Evolutionary conservation across 2,888 invertebrate genomes (phyloP).

Genomic region (Asteroscopus sphinx): DNA sequence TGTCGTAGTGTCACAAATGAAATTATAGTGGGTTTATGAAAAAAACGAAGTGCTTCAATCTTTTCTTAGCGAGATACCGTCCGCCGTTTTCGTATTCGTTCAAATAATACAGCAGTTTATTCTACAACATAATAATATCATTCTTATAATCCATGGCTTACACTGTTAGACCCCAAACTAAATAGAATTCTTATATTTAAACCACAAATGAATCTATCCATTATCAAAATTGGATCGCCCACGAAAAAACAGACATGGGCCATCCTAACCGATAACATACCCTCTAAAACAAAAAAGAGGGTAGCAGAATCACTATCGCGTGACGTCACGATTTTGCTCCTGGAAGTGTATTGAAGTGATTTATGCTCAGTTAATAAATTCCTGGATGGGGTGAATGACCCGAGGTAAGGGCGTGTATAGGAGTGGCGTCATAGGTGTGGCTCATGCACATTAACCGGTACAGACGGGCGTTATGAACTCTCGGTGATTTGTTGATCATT

Average conservation of each 20-base stretch:
- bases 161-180: too few relatives aligned
- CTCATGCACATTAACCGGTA: conserved; percentile 59
- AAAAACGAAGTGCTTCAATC: too few relatives aligned
- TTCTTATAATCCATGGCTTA: too few relatives aligned
- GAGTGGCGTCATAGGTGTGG: conserved; percentile 71
- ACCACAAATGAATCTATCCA: conserved; percentile 42
- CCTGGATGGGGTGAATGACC: conserved; percentile 73
- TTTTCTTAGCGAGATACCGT: too few relatives aligned
- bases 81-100: too few relatives aligned
- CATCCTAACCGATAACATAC: conserved; percentile 53
- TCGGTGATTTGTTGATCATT: background rate
- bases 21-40: too few relatives aligned
- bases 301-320: conserved; percentile 70
- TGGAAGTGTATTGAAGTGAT: conserved; percentile 70
- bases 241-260: conserved; percentile 39
- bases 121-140: too few relatives aligned
- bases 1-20: too few relatives aligned
- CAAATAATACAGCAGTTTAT: too few relatives aligned
- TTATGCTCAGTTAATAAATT: conserved; percentile 81
- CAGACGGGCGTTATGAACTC: conserved; percentile 48
- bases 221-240: conserved; percentile 49
- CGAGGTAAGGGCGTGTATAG: conserved; percentile 67
- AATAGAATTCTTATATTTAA: background rate
- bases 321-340: conserved; percentile 68
- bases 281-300: conserved; percentile 69